These are phyloP conservation scores for Sapajus apella DNA, from an alignment of 2,113 vertebrate genomes.

Conservation along the genomic window DNA sequence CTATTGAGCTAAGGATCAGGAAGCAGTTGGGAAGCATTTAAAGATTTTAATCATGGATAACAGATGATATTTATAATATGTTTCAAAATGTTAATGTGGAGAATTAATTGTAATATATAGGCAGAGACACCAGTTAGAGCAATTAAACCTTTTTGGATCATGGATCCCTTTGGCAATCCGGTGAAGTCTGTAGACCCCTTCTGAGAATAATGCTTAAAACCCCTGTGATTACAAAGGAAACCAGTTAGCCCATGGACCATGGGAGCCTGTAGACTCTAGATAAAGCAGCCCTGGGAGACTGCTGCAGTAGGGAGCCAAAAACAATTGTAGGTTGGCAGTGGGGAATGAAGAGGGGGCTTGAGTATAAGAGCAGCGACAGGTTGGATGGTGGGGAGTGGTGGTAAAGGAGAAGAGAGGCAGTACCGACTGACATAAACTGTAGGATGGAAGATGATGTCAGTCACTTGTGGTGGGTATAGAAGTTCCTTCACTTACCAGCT, in stretches of 20 bases:
- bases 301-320: neutral
- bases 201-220: neutral
- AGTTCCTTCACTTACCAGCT: neutral
- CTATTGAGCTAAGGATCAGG: neutral
- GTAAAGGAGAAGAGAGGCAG: neutral
- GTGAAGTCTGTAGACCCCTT: neutral
- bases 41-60: conserved; percentile 42
- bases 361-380: neutral
- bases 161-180: neutral
- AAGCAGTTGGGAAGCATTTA: conserved; percentile 14
- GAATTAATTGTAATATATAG: neutral
- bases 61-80: conserved; percentile 7
- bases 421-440: neutral
- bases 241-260: neutral
- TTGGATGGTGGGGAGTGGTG: neutral
- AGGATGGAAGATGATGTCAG: neutral
- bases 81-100: conserved; percentile 3
- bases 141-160: neutral
- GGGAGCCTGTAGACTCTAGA: neutral
- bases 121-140: neutral
- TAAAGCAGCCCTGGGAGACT: neutral
- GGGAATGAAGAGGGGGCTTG: neutral
- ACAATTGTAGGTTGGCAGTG: neutral
- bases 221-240: neutral
- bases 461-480: neutral